phyloP scores from a whole-genome alignment of 2,888 invertebrate species.

The Phoenoteleia sp. region DNA sequence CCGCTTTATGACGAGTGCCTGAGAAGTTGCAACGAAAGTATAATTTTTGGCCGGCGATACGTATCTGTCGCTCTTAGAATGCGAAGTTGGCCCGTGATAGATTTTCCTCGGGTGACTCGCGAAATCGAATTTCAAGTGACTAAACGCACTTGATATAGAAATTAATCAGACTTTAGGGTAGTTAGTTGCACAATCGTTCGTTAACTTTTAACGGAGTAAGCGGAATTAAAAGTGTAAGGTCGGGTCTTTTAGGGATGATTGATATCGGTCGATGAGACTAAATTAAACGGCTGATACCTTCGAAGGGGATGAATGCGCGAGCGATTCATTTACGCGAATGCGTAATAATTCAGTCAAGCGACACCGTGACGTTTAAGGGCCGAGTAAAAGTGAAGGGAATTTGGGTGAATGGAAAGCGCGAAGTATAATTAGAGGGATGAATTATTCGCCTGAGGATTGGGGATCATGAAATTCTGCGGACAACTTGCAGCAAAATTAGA shows the following conservation, averaged over 20 bases:
- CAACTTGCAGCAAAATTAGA: background rate
- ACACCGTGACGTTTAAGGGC: background rate
- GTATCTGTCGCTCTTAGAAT: slow-evolving; percentile 55
- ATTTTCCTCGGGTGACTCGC: slow-evolving; percentile 48
- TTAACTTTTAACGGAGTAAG: slow-evolving; percentile 13
- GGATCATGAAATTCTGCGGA: background rate
- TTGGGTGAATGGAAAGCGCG: background rate
- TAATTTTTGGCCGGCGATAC: slow-evolving; percentile 75
- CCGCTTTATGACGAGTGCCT: slow-evolving; percentile 79
- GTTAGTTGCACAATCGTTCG: slow-evolving; percentile 30
- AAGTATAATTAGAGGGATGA: background rate
- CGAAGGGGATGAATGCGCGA: background rate
- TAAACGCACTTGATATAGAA: slow-evolving; percentile 49
- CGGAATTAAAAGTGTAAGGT: slow-evolving; percentile 9
- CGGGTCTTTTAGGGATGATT: background rate
- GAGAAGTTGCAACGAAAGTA: slow-evolving; percentile 77
- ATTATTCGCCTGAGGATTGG: background rate
- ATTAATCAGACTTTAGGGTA: slow-evolving; percentile 45
- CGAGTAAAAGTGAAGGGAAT: background rate
- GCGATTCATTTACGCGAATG: background rate
- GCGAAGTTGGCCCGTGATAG: slow-evolving; percentile 45
- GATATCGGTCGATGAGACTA: background rate
- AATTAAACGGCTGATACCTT: background rate
- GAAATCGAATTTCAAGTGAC: slow-evolving; percentile 49
- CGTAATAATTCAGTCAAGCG: background rate